Evolutionary conservation across 2,797 vertebrate species (phyloP), one percentile per base, ranked within the genome.

Genomic region (Chelonia mydas): DNA sequence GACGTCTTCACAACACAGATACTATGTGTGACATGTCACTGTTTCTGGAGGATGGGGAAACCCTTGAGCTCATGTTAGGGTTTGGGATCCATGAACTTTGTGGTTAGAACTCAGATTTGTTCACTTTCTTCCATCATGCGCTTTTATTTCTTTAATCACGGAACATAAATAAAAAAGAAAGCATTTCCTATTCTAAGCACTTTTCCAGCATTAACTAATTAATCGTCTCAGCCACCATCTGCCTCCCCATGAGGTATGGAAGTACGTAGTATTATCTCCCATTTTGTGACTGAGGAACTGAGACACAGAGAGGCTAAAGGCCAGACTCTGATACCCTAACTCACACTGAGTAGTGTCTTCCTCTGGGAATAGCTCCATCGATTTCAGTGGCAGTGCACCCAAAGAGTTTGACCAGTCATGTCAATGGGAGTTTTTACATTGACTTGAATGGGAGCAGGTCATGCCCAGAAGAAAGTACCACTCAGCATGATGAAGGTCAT

Each of bases 11-110:
- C 41, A 45, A 76, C 23, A 76, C 11, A 47, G 41, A 76, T 27
- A 23, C 72, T 25, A 25, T 45, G 25, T 47, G 1, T 23, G 33
- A 7, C 10, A 51, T 0, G 0, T 6, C 0, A 0, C 13, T 76
- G 11, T 61, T n/a, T 87, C 0, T 3, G 89, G 53, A 86, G 88
- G 16, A 11, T 7, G 3, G 3, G 80, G 2, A 11, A 45, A 41
- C 41, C 21, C 25, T 15, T 47, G 72, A 6, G 7, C 50, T 72
- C 31, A 2, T 31, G 9, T 45, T 0, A 0, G 23, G 17, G 3
- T 45, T 55, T 59, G 33, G 49, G 37, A 90, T 47, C 9, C 16
- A 27, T 76, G 41, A 76, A 25, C 50, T 57, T 92, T 25, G 16
- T 0, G 4, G 1, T 8, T 78, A 90, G 41, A 87, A 84, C 2